Conservation (phyloP, 2,888 invertebrate genomes). For the Baronia brevicornis region DNA sequence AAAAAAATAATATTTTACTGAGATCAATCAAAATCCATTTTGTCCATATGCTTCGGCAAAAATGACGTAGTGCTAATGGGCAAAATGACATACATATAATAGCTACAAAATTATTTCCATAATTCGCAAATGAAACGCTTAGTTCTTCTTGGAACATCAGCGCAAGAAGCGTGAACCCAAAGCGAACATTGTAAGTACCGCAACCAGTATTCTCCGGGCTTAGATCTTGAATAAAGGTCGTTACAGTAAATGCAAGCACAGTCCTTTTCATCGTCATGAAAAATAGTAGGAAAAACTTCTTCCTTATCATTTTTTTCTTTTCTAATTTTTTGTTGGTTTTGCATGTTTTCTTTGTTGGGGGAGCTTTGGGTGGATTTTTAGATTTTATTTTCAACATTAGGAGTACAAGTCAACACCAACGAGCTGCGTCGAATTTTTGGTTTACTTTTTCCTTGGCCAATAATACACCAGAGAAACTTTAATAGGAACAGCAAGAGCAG, state of each 20-base stretch:
- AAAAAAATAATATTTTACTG: not conserved
- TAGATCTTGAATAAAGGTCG: constrained; percentile 23
- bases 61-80: constrained; percentile 2
- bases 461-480: not conserved
- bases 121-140: constrained; percentile 17
- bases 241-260: constrained; percentile 24
- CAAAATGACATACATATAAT: constrained; percentile 14
- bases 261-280: constrained; percentile 19
- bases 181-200: constrained; percentile 17
- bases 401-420: constrained; percentile 22
- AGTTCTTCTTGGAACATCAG: constrained; percentile 19
- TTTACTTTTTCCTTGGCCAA: constrained; percentile 23
- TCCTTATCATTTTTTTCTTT: constrained; percentile 6
- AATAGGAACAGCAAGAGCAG: not conserved
- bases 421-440: constrained; percentile 15
- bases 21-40: constrained; percentile 17
- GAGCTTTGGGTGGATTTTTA: constrained; percentile 19
- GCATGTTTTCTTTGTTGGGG: constrained; percentile 19
- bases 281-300: no score
- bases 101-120: constrained; percentile 10
- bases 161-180: constrained; percentile 22
- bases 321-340: constrained; percentile 20
- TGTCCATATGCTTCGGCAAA: constrained; percentile 1
- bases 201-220: constrained; percentile 21
- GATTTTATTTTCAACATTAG: constrained; percentile 22